phyloP scores from a whole-genome alignment of 2,888 invertebrate species.

The Cartodere bifasciata region DNA sequence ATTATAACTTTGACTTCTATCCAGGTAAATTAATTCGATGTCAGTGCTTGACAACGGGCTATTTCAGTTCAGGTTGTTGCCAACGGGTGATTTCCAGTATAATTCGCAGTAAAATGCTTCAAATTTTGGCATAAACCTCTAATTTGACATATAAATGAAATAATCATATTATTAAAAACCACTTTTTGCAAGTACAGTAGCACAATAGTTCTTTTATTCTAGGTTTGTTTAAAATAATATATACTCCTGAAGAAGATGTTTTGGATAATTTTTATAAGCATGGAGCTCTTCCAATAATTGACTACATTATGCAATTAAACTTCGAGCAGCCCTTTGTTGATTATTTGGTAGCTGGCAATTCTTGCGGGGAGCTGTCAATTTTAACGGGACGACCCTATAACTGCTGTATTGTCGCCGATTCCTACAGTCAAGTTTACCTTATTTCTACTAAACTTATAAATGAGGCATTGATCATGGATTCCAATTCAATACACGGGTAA shows the following conservation, averaged over 20 bases:
- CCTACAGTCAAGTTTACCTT: neutral
- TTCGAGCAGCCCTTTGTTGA: neutral
- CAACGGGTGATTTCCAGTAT: too few species aligned
- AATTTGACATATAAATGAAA: too few species aligned
- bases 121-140: too few species aligned
- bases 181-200: too few species aligned
- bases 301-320: neutral
- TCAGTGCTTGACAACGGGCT: too few species aligned
- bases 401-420: neutral
- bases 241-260: neutral
- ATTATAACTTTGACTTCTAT: too few species aligned
- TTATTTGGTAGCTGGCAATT: neutral
- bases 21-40: too few species aligned
- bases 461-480: neutral
- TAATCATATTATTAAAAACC: too few species aligned
- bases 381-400: neutral
- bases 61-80: too few species aligned
- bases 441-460: neutral
- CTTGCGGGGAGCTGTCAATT: neutral
- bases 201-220: too few species aligned
- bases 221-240: slow-evolving; percentile 1
- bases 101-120: too few species aligned
- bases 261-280: neutral
- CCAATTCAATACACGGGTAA: slow-evolving; percentile 1
- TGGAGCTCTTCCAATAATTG: neutral